Evolutionary conservation across 2,113 vertebrate genomes (phyloP).

Genomic region (Desmodus rotundus): DNA sequence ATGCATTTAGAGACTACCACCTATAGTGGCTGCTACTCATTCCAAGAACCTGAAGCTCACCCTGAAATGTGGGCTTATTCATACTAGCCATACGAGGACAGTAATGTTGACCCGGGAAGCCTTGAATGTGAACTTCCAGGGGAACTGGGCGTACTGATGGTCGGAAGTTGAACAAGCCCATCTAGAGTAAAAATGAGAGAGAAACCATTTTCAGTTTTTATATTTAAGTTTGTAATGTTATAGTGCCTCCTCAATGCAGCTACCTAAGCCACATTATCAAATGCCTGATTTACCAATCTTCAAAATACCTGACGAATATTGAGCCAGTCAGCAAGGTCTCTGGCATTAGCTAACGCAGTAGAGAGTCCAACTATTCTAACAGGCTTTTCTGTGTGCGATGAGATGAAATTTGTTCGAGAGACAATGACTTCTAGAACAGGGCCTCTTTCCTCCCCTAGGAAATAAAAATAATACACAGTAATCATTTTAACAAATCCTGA

Average conservation of each 20-base stretch:
- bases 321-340: slow-evolving; percentile 98
- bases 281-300: neutral
- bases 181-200: slow-evolving; percentile 79
- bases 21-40: neutral
- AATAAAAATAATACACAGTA: slow-evolving; percentile 53
- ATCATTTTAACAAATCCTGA: slow-evolving; percentile 41
- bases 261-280: neutral
- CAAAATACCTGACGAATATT: slow-evolving; percentile 91
- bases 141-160: slow-evolving; percentile 98
- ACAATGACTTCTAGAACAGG: slow-evolving; percentile 98
- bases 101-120: slow-evolving; percentile 98
- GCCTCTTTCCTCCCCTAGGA: slow-evolving; percentile 94
- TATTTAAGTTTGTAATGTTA: slow-evolving; percentile 14
- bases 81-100: slow-evolving; percentile 99
- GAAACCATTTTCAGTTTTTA: slow-evolving; percentile 33
- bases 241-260: neutral
- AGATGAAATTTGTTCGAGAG: slow-evolving; percentile 98
- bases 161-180: slow-evolving; percentile 98
- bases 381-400: slow-evolving; percentile 93
- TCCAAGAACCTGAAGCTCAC: slow-evolving; percentile 73
- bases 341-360: slow-evolving; percentile 96
- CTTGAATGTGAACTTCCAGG: slow-evolving; percentile 96
- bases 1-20: slow-evolving; percentile 51
- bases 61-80: slow-evolving; percentile 98
- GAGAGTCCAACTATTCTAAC: slow-evolving; percentile 97